phyloP scores from a whole-genome alignment of 92 coral and sea anemone genomes.

The Blastomussa wellsi region DNA sequence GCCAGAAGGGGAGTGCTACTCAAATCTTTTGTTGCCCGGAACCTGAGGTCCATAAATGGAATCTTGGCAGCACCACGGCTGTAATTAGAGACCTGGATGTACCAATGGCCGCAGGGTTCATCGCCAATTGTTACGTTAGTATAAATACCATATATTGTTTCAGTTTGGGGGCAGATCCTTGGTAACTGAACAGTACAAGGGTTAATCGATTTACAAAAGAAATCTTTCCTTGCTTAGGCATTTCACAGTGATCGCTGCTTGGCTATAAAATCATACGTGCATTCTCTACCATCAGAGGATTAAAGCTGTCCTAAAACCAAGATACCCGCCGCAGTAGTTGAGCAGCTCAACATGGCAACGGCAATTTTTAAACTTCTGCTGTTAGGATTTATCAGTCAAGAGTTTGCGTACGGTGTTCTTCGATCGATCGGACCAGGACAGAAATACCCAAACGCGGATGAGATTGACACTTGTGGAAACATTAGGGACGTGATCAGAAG shows the following conservation, averaged over 20 bases:
- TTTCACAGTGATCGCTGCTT: not conserved
- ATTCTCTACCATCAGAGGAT: not conserved
- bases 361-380: constrained; percentile 32
- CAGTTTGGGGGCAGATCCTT: constrained; percentile 38
- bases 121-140: not conserved
- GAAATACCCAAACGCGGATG: constrained; percentile 65
- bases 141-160: constrained; percentile 12
- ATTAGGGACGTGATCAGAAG: constrained; percentile 88
- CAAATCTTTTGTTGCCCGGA: too few relatives aligned
- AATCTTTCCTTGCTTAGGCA: not conserved
- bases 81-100: constrained; percentile 8
- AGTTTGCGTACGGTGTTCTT: constrained; percentile 25
- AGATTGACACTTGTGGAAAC: constrained; percentile 78
- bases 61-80: not conserved
- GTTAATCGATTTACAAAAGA: not conserved
- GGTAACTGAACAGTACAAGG: not conserved
- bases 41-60: constrained; percentile 9
- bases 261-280: not conserved
- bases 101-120: not conserved
- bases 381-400: constrained; percentile 11
- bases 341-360: constrained; percentile 13
- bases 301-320: not conserved
- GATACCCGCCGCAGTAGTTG: not conserved
- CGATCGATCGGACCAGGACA: constrained; percentile 31
- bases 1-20: not conserved